Percentiles rank a stretch among this genome's conserved stretches.
These are phyloP conservation scores for Dendrocincla tyrannina DNA, from an alignment of 2,797 vertebrate genomes.

Conservation along the genomic window DNA sequence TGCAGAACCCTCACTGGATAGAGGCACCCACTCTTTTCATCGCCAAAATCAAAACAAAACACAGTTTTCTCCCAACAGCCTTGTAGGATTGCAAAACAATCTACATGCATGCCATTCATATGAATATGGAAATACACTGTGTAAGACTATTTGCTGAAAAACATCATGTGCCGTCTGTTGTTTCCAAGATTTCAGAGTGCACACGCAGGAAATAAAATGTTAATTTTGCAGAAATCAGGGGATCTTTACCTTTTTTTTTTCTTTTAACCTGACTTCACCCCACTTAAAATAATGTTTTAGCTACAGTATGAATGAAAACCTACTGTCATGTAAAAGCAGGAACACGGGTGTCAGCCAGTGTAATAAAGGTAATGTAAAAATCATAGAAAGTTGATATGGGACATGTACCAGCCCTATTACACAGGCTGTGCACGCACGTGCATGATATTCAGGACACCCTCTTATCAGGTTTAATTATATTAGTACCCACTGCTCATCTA, in stretches of 20 bases:
- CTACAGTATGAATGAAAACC: neutral
- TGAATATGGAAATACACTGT: neutral
- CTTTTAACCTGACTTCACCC: neutral
- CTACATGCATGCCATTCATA: neutral
- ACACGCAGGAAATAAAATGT: neutral
- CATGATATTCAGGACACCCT: slow-evolving; percentile 40
- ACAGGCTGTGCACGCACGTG: slow-evolving; percentile 26
- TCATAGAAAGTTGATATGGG: slow-evolving; percentile 42
- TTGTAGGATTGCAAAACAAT: neutral
- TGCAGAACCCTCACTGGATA: neutral
- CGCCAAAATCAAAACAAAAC: neutral
- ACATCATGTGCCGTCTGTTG: neutral
- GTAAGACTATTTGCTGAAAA: neutral
- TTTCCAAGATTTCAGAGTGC: neutral
- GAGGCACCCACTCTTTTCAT: neutral
- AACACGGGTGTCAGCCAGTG: neutral
- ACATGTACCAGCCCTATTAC: neutral
- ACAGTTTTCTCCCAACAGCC: neutral
- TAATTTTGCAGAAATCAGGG: neutral
- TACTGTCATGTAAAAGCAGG: neutral
- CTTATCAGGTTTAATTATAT: slow-evolving; percentile 65
- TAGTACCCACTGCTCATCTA: slow-evolving; percentile 43
- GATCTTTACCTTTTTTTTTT: neutral
- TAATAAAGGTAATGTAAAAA: slow-evolving; percentile 53
- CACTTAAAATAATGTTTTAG: neutral